Evolutionary conservation across 2,888 invertebrate genomes (phyloP).

Genomic region (Melieria crassipennis): DNA sequence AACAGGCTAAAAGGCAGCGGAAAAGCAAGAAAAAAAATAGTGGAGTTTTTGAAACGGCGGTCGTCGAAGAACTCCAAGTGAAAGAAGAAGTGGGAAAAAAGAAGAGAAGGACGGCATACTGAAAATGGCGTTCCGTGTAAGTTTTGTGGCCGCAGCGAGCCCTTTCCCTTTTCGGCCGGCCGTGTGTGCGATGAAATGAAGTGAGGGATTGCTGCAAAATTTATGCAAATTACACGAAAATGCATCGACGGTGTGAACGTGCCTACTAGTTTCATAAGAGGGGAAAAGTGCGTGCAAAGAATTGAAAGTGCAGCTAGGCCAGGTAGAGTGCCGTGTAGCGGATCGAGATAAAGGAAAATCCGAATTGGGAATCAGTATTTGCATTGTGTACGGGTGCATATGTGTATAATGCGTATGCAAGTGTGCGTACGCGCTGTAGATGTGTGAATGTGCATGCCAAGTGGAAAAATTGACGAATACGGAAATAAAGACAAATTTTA

Average conservation of each 20-base stretch:
- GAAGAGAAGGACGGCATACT: conserved; percentile 11
- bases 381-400: background rate
- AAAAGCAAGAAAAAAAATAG: conserved; percentile 1
- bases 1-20: conserved; percentile 9
- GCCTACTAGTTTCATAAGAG: too few relatives aligned
- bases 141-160: background rate
- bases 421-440: background rate
- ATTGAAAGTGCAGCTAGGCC: too few relatives aligned
- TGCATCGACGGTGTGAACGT: too few relatives aligned
- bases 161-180: conserved; percentile 19
- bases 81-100: conserved; percentile 7
- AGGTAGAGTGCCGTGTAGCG: too few relatives aligned
- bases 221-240: too few relatives aligned
- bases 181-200: too few relatives aligned
- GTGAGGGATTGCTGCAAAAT: too few relatives aligned
- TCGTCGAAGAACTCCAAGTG: conserved; percentile 1
- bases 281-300: too few relatives aligned
- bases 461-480: background rate
- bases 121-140: conserved; percentile 26
- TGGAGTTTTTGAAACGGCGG: conserved; percentile 3
- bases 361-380: too few relatives aligned
- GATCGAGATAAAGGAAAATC: too few relatives aligned
- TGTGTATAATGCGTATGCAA: background rate
- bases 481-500: background rate
- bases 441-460: background rate